Conservation (phyloP, 2,113 vertebrate species). For the Ciconia boyciana region DNA sequence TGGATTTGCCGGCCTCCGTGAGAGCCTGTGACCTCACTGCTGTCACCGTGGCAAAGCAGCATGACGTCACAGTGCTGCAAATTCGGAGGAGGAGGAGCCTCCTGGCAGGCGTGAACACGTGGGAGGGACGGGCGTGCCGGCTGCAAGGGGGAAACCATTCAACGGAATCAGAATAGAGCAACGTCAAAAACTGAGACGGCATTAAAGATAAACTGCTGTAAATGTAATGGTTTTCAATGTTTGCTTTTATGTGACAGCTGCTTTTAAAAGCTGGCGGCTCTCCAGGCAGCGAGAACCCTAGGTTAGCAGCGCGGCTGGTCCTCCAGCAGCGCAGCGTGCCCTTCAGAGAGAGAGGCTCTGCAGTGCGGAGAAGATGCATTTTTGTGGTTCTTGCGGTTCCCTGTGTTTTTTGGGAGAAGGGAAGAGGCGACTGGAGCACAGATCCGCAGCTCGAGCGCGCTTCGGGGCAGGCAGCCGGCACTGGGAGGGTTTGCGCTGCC, state of each 20-base stretch:
- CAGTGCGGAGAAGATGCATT: not conserved
- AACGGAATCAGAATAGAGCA: not conserved
- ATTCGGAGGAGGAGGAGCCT: not conserved
- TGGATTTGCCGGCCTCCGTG: accelerated
- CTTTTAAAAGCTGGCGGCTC: slow-evolving; percentile 4
- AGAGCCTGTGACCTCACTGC: not conserved
- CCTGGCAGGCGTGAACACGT: not conserved
- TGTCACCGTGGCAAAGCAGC: not conserved
- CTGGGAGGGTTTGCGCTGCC: not conserved
- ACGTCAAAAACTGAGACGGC: not conserved
- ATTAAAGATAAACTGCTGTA: not conserved
- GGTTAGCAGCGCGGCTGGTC: not conserved
- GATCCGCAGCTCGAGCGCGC: accelerated
- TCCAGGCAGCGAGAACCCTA: not conserved
- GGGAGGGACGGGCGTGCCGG: not conserved
- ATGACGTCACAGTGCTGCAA: not conserved
- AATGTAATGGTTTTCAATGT: not conserved
- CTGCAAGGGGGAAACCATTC: not conserved
- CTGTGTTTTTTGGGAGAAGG: slow-evolving; percentile 12
- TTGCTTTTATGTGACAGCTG: slow-evolving; percentile 60
- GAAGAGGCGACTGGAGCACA: not conserved
- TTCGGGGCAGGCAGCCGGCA: accelerated
- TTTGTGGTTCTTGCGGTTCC: slow-evolving; percentile 42
- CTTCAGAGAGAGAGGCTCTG: not conserved
- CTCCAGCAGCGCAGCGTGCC: not conserved